Base-by-base conservation (phyloP, 2,797 vertebrate genomes). In the Taeniopygia guttata region DNA sequence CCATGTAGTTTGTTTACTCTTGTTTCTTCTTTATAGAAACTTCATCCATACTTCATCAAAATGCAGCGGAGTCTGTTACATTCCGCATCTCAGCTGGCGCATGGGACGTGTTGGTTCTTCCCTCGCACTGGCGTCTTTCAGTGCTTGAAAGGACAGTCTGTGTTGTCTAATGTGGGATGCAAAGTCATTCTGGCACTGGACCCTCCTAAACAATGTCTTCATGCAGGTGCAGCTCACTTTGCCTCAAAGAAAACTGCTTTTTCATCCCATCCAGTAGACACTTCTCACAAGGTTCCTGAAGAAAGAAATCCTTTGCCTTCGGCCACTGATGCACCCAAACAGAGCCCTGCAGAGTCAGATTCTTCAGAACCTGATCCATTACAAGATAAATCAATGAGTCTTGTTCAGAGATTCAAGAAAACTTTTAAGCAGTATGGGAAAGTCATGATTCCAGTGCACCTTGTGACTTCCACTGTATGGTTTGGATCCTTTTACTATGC, bases 391-490 rank as follows among this genome's bases (percentile, higher is more conserved):
- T 99, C 99, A 82, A 98, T 98, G 42, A 98, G 99, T 68, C 98
- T 99, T 2, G 97, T 98, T 91, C 99, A 99, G 94, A 98, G 99
- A 95, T 99, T 99, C 96, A 99, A 99, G 98, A 99, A 88, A 90
- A 99, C 98, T 58, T 99, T 99, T 95, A 99, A 99, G 95, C 99
- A 99, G 84, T 99, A 99, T 48, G 99, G 99, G 79, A 99, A 99
- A 97, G 99, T 99, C 92, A 95, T 99, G 98, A 99, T 99, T 94
- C 99, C 99, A 9, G 98, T 99, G 25, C 99, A 99, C 93, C 97
- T 99, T 58, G 21, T 99, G 92, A 99, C 99, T 14, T 99, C 99
- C 88, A 98, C 98, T 16, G 36, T 99, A 62, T 99, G 99, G 99
- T 99, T 99, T 95, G 98, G 99, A 92, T 97, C 98, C 38, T 99